Conservation (phyloP, 2,797 vertebrate genomes). For the Siniperca obscura region DNA sequence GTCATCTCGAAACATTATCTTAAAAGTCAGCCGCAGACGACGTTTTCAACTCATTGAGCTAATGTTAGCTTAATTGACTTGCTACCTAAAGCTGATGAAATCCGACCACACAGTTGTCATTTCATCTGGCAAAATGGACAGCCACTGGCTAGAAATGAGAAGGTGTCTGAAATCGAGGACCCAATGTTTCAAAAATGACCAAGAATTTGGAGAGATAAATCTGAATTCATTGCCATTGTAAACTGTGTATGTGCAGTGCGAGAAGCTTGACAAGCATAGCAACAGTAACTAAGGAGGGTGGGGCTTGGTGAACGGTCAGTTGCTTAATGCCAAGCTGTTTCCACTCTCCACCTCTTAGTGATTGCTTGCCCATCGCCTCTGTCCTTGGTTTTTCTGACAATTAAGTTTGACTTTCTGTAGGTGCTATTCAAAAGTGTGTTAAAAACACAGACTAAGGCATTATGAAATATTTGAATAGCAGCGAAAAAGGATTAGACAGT, state of each 20-base stretch:
- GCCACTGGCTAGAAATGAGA: neutral
- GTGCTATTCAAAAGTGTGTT: conserved; percentile 1
- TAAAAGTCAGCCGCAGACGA: neutral
- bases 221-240: neutral
- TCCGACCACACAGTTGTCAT: neutral
- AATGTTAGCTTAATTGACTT: no score
- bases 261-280: neutral
- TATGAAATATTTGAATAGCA: conserved; percentile 4
- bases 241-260: neutral
- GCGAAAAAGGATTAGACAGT: neutral
- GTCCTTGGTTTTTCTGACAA: neutral
- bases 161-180: neutral
- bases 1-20: neutral
- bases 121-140: neutral
- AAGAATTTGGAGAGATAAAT: neutral
- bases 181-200: neutral
- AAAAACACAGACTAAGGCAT: neutral
- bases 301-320: neutral
- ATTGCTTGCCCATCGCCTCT: neutral
- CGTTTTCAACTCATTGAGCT: neutral
- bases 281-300: neutral
- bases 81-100: neutral
- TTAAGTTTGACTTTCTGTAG: conserved; percentile 7
- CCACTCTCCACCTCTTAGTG: neutral
- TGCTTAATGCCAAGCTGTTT: neutral